Evolutionary conservation across 2,113 vertebrate species (phyloP).

Genomic region (Syngnathus typhle): DNA sequence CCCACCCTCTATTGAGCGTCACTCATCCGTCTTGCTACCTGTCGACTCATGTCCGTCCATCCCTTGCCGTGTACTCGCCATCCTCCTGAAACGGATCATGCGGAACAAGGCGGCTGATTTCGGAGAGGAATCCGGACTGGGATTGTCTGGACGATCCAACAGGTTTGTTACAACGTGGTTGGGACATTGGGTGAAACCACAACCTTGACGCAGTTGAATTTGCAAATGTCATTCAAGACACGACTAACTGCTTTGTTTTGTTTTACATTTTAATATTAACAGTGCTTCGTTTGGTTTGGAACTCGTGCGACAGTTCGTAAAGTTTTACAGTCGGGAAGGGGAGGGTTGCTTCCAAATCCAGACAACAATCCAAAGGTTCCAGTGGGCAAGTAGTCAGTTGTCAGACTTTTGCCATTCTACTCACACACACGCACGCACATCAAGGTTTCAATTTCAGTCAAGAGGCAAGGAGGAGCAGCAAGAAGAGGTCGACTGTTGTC

Average conservation of each 20-base stretch:
- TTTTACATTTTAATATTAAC: neutral
- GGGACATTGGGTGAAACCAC: neutral
- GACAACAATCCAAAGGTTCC: neutral
- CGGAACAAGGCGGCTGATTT: neutral
- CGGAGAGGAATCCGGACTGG: neutral
- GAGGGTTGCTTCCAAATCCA: neutral
- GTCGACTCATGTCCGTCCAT: conserved; percentile 23
- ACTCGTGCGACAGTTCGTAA: neutral
- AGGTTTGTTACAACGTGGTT: neutral
- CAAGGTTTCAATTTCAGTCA: neutral
- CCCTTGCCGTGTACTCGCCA: neutral
- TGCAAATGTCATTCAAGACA: neutral
- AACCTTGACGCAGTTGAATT: neutral
- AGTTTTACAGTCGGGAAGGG: neutral
- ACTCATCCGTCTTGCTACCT: conserved; percentile 24
- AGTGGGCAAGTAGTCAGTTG: neutral
- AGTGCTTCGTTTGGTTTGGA: neutral
- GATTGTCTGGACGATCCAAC: neutral
- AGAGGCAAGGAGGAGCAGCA: neutral
- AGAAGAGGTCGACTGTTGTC: neutral
- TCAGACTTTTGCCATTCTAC: too few species aligned
- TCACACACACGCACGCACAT: conserved; percentile 1
- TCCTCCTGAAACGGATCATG: neutral
- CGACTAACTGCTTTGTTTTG: neutral
- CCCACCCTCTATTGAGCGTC: conserved; percentile 17